Base-by-base conservation (phyloP, 2,113 vertebrate species). In the Upupa epops region DNA sequence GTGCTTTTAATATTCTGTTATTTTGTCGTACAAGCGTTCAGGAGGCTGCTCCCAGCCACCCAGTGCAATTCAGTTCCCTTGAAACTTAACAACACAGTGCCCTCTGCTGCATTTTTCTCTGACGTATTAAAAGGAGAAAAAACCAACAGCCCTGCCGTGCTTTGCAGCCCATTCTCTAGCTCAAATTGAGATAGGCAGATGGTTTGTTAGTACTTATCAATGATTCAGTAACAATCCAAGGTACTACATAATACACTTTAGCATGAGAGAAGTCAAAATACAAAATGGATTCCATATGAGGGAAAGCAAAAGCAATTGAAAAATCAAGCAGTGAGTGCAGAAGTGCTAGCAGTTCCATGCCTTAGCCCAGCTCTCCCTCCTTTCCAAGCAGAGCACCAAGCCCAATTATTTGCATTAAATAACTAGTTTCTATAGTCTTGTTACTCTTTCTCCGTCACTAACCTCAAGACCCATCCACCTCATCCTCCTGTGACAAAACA, bases 61-160 rank as follows among this genome's bases (percentile, higher is more conserved):
- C 93, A 51, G 58, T 28, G 82, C 77, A 88, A 91, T 85, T 86
- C 63, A 25, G 29, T 10, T 97, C 85, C 93, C 76, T 66, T 77
- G 90, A 96, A 97, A 96, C 71, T n/a, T 96, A 94, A 95, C 91
- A 89, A 95, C 93, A 96, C 93, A 96, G 92, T 97, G 96, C 96
- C 96, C 96, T 95, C 96, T 97, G 83, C 94, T 94, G 96, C 78
- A 95, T 95, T 93, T 91, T 95, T 84, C 87, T 90, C 69, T 24
- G 55, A 69, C 68, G 64, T 66, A 70, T 85, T 91, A 78, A 88
- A 92, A 74, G 25, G 42, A 68, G 20, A 37, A 52, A 77, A 51
- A 52, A 11, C 9, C 34, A 64, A 45, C 28, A 58, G 42, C 14
- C 9, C 36, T 64, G 55, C 64, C 10, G 2, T 11, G 37, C 42